Base-by-base conservation (phyloP, 2,888 invertebrate genomes). In the Stenurella melanura region DNA sequence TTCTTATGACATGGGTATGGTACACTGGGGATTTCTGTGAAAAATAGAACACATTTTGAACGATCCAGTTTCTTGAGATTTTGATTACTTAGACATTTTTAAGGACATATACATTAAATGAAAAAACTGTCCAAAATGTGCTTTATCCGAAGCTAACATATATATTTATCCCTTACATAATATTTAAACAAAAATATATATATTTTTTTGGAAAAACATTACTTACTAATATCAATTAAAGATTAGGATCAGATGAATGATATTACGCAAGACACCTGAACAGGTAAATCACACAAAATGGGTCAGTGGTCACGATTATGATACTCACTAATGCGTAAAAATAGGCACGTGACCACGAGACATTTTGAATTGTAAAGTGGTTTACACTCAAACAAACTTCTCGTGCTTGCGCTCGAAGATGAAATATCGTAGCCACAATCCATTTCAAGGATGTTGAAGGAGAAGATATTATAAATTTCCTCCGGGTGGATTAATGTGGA, bases 181-280 rank as follows among this genome's bases (percentile, higher is more conserved):
- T 67, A 72, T 70, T 56, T 57, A 71, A 56, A 26, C 17, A 42
- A 15, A 73, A 78, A 64, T 80, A 42, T 64, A 38, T 11, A 50
- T 50, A 50, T 50, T 50, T 50, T 50, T n/a, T n/a, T 50, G 50
- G n/a, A n/a, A 50, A 42, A 50, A 50, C 50, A 50, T n/a, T 6
- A 42, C 42, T n/a, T 50, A n/a, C 50, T 50, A 50, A 50, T 15
- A 15, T 42, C 12, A 15, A 42, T 42, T 42, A 42, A 42, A 42
- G 1, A 4, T 50, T 50, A 50, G n/a, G 4, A 50, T 17, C 5
- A 42, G 11, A n/a, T n/a, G n/a, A 42, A 42, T 12, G 15, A 42
- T n/a, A 17, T 50, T 50, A 50, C n/a, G 50, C n/a, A 50, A 6
- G 15, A 50, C 50, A 15, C n/a, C n/a, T 50, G 42, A 42, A 42